Base-by-base conservation (phyloP, 2,888 invertebrate species). In the Ganaspis brasiliensis region DNA sequence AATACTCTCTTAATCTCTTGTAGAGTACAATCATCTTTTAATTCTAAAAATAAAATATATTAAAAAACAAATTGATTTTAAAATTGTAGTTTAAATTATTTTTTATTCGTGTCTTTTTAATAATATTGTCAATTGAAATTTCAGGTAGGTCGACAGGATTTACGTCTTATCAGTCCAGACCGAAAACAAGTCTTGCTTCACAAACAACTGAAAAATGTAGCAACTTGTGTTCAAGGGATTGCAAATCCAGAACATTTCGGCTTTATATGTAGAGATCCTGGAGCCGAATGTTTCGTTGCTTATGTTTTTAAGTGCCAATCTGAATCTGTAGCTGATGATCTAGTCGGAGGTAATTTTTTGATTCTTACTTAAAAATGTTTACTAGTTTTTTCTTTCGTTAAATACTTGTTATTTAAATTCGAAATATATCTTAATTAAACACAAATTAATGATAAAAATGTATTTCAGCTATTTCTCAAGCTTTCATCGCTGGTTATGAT, bases 261-360 rank as follows among this genome's bases (percentile, higher is more conserved):
- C 0, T 98, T 99, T 87, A 97, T 98, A 63, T 97, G 97, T 85
- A 94, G 96, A n/a, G 98, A 98, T 90, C 35, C 74, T 9, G 92
- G 92, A 61, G 92, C 92, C 63, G 93, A 92, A 8, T 89, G 93
- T 59, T 98, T 96, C 87, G 96, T 97, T 14, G 98, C 97, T 74
- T 98, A 97, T 86, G 95, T 97, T 55, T 96, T 97, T 91, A 96
- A 97, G 87, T 98, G 98, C 87, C 97, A 98, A 89, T 96, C 97
- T 4, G 95, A 95, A 80, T 95, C 96, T 0, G 95, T 97, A 0
- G 96, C 97, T 3, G 94, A 94, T 73, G 97, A 97, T 90, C 95
- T 97, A 72, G 95, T 97, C 49, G 94, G 94, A 83, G 95, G 95
- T 94, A 86, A 90, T 90, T 81, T 70, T 10, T 67, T 6, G 1